A percentile compares a stretch with the other conserved stretches of the same genome.
These are phyloP conservation scores for Anabacerthia variegaticeps DNA, from an alignment of 2,797 vertebrate genomes.

Conservation along the genomic window DNA sequence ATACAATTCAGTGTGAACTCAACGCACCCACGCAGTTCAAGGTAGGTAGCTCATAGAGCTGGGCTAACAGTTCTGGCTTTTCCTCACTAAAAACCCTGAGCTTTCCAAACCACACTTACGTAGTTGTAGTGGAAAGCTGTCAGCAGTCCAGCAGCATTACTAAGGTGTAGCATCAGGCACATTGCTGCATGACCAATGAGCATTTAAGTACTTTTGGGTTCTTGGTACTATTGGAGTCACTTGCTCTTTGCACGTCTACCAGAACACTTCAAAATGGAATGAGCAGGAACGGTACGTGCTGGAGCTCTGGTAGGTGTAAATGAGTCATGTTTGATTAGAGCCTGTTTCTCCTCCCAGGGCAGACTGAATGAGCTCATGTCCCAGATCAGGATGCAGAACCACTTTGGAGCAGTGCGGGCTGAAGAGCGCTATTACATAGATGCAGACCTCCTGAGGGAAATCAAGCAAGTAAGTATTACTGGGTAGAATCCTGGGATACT, in stretches of 20 bases:
- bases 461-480: constrained; percentile 86
- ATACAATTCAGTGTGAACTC: constrained; percentile 96
- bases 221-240: background rate
- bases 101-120: accelerated
- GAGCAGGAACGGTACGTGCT: accelerated
- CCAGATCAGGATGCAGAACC: constrained; percentile 99
- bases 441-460: constrained; percentile 91
- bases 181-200: background rate
- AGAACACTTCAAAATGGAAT: background rate
- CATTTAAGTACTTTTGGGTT: background rate
- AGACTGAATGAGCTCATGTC: constrained; percentile 97
- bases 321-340: background rate
- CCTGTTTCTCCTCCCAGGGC: constrained; percentile 80
- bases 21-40: constrained; percentile 98
- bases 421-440: constrained; percentile 95
- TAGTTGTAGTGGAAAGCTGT: background rate
- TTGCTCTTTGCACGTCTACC: background rate
- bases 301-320: background rate
- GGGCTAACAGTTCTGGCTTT: background rate
- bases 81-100: background rate
- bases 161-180: background rate
- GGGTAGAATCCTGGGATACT: background rate
- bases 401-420: constrained; percentile 91
- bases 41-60: constrained; percentile 65
- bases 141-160: background rate